Evolutionary conservation across 2,888 invertebrate genomes (phyloP), one percentile per base, ranked within the genome.

Genomic region (Synanthedon andrenaeformis): DNA sequence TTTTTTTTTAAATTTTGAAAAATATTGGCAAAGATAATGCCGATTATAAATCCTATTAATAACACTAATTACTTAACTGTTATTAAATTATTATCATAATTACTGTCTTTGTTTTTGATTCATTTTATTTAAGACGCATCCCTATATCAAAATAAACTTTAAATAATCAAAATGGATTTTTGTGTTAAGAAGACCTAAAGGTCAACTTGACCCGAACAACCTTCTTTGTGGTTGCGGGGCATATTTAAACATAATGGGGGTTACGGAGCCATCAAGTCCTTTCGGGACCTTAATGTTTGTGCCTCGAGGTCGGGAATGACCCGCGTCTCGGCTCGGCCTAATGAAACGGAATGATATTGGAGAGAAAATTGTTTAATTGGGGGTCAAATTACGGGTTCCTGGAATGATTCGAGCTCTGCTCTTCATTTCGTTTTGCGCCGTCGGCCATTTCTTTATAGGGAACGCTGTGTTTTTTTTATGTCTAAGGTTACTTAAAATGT

Each of bases 331-430:
- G 64, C 60, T 66, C 67, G 66, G 64, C 63, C 65, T 70, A 77
- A 77, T 72, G 71, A 74, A 79, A 72, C 70, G 70, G 76, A 86
- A 79, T 85, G 84, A 85, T 86, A 87, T 82, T 76, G 69, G 75
- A 79, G 83, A 79, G 83, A 78, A 82, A 85, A 85, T 85, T 82
- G 77, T 83, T 83, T 87, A 87, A 86, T 85, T 85, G 82, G 70
- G 72, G 75, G 68, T 74, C 74, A 78, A 85, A 85, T 85, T 84
- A 80, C 76, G 62, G 75, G 77, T 77, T 78, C 69, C 42, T 49
- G 63, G 75, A 75, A 72, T 63, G 66, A 65, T 67, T 72, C 68
- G 5, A 65, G 71, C 75, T 72, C 67, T 57, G 67, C 70, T 62
- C 61, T 60, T 66, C 65, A 70, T 62, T 65, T 67, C 68, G 70